Evolutionary conservation across 92 coral and sea anemone genomes (phyloP), one percentile per base, ranked within the genome.

Genomic region (Plumapathes pennacea): DNA sequence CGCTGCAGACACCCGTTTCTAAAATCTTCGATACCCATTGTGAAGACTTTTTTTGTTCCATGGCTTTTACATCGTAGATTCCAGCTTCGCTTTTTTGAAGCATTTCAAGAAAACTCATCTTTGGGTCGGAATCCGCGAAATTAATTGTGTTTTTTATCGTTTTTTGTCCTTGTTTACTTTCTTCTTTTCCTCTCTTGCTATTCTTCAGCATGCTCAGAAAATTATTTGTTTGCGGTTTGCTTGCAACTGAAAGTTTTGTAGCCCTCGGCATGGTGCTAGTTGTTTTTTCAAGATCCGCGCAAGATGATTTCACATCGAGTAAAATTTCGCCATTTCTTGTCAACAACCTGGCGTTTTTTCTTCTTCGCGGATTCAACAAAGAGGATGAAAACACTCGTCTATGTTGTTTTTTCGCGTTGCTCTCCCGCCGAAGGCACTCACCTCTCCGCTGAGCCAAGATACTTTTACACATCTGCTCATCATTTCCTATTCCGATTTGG

Each of bases 71-170:
- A 21, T 87, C 96, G 57, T 77, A 87, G 54, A 87, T 87, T 50
- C 96, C 96, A 25, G 44, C 38, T 34, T 69, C 77, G 50, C 86
- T 87, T 29, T 49, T 57, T 34, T 77, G 74, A 12, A 87, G 70
- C 96, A 87, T 87, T 71, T 77, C 77, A 46, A 87, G 31, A 25
- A 83, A 87, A 21, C 54, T 69, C 7, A 76, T 83, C 18, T 71
- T 62, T 44, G 39, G 25, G 28, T 50, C 54, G 2, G 50, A 28
- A n/a, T n/a, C n/a, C n/a, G n/a, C n/a, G n/a, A n/a, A 10, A 8
- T 13, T 10, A 14, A 5, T 25, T 54, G 54, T 3, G 23, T 29
- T 11, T 31, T 5, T n/a, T 22, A 9, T 39, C 22, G 7, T 46
- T 30, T 25, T 4, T 43, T 52, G 41, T 32, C 9, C 37, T 5